Base-by-base conservation (phyloP, 1,140 invertebrate species). In the Bilobella aurantiaca region DNA sequence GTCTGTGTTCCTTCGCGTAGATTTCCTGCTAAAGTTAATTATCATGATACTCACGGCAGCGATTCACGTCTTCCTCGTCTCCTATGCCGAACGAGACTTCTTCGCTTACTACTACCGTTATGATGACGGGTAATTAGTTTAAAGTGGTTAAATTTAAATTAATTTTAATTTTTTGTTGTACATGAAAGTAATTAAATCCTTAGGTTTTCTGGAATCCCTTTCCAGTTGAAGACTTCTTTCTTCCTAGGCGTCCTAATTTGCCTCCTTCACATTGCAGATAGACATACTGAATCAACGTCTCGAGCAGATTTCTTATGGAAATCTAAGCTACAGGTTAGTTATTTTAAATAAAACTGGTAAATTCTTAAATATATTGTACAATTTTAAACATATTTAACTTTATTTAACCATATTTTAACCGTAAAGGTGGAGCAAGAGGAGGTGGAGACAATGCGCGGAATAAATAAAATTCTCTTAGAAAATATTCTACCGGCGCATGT, bases 401-500 rank as follows among this genome's bases (percentile, higher is more conserved):
- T n/a, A n/a, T n/a, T n/a, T n/a, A n/a, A n/a, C n/a, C n/a, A 42
- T 42, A 42, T 12, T 42, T 42, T 42, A 87, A n/a, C n/a, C n/a
- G n/a, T n/a, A n/a, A n/a, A 87, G 75, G 86, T 91, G 0, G 93
- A 96, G 75, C 91, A 95, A 76, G 90, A 94, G 72, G 91, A 96
- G 75, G 90, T 95, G 1, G 92, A 96, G 78, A 93, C 89, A 0
- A 94, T 94, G 89, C 79, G 92, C 70, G 91, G 92, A 53, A 94
- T 96, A 53, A 96, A 96, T 76, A 95, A 94, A 81, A 75, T 91
- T 75, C 82, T 98, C 1, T 77, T 99, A 53, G 93, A 97, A 79
- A 99, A 99, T 72, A 98, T 99, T 74, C 79, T 99, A 29, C 96
- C 96, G 2, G 89, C 89, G 66, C 93, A 97, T 76, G 94, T 99